Evolutionary conservation across 1,140 invertebrate genomes (phyloP), one percentile per base, ranked within the genome.

Genomic region (Caenorhabditis brenneri): DNA sequence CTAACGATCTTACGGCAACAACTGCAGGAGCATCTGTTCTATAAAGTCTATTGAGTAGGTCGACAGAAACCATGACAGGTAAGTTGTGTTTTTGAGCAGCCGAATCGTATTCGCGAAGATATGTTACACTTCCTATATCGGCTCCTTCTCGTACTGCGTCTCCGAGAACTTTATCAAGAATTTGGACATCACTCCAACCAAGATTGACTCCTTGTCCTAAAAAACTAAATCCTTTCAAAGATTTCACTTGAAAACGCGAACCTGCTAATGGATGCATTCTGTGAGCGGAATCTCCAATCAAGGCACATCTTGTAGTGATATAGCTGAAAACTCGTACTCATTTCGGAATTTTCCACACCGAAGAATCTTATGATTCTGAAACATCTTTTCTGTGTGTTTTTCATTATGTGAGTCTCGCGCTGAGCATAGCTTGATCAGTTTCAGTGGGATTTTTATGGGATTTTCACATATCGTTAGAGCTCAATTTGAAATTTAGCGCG

Each of bases 261-360:
- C 97, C 97, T 58, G 97, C 97, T 74, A 99, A 91, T 0, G 97
- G 97, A 93, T 99, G 97, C 48, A 99, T 93, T 89, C 96, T 93
- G 91, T 99, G 97, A 10, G 97, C 97, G 46, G 97, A 95, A 93
- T 99, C 97, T 19, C 96, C 96, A 84, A 98, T 93, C 3, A 97
- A 91, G 55, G 94, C 96, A 12, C 94, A 93, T 79, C 95, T 93
- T 24, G 93, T 91, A 39, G 92, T 92, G 0, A 96, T 94, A 91
- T 99, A 99, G 85, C 83, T 84, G 29, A 80, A 81, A 80, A 6
- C 1, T 29, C 1, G 1, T 7, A 80, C 53, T 42, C 16, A 22
- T 42, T 69, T 27, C 5, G 27, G 5, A 27, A 27, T 29, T 24
- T 24, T 49, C 16, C 6, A n/a, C n/a, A n/a, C n/a, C n/a, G n/a